Conservation (phyloP, 2,888 invertebrate species). For the Furcula furcula region DNA sequence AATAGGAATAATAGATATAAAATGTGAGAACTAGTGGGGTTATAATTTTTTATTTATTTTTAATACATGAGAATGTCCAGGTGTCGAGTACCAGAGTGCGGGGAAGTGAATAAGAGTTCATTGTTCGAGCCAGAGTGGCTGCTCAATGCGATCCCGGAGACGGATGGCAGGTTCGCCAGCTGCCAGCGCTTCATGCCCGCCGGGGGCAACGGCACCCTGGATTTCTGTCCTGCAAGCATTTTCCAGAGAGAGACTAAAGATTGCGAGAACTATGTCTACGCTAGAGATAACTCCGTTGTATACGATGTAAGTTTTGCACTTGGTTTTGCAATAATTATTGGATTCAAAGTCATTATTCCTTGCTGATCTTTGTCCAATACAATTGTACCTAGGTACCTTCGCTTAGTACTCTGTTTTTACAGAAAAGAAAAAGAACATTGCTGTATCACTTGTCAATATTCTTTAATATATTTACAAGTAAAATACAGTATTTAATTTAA, state of each 20-base stretch:
- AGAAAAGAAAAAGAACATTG: no score
- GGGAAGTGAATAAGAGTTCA: conserved; percentile 46
- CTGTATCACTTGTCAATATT: no score
- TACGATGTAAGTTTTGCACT: conserved; percentile 53
- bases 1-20: no score
- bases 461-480: no score
- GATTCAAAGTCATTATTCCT: not conserved
- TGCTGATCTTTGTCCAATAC: no score
- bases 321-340: not conserved
- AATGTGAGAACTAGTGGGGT: no score
- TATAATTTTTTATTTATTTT: no score
- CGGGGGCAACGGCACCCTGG: conserved; percentile 42
- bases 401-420: no score
- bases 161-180: conserved; percentile 50
- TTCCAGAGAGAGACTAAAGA: conserved; percentile 34
- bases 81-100: conserved; percentile 79
- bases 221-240: conserved; percentile 45
- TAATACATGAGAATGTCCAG: conserved; percentile 49
- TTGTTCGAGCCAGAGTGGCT: conserved; percentile 66
- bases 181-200: conserved; percentile 63
- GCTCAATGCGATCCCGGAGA: conserved; percentile 59
- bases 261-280: conserved; percentile 57
- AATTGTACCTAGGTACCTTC: no score
- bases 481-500: no score
- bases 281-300: conserved; percentile 56